Base-by-base conservation (phyloP, 2,888 invertebrate genomes). In the Aphodius granarius region DNA sequence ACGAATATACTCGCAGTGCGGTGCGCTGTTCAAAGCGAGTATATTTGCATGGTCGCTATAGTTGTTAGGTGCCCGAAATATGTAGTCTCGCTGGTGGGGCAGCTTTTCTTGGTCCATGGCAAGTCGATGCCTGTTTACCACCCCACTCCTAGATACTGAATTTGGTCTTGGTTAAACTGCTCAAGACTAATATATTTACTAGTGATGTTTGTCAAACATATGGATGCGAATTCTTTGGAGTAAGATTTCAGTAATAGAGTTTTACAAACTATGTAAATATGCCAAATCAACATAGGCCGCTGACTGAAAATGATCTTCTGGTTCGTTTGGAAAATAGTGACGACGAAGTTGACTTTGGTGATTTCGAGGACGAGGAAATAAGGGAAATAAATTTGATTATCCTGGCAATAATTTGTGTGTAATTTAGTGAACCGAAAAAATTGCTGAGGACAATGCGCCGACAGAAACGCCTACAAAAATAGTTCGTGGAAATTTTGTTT, bases 1-100 rank as follows among this genome's bases (percentile, higher is more conserved):
- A 66, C 66, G 66, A 66, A 66, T 66, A 63, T 71, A 72, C 19
- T 72, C 72, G 62, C 62, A 23, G 43, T 72, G 62, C 19, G 72
- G 72, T 72, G 19, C 43, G 62, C 72, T 72, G 62, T 21, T 66
- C 66, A 18, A 66, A 20, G 19, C 66, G 66, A 5, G 19, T 66
- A 63, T 43, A 43, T 17, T 72, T 63, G 63, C 43, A 62, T 19
- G 72, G 62, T 17, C 13, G 62, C 19, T 62, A 62, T 72, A 62
- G 19, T 43, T 4, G 72, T 72, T 62, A 72, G 13, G 15, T 62
- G 62, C 17, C 63, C 6, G 23, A 71, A 71, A 21, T 43, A 5
- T 43, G 63, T 63, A 72, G 19, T 62, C 63, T 72, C 43, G 23
- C 63, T 23, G 19, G 63, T 20, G 17, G 72, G 43, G 63, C 63